Conservation (phyloP, 2,888 invertebrate genomes). For the Diaphora mendica region DNA sequence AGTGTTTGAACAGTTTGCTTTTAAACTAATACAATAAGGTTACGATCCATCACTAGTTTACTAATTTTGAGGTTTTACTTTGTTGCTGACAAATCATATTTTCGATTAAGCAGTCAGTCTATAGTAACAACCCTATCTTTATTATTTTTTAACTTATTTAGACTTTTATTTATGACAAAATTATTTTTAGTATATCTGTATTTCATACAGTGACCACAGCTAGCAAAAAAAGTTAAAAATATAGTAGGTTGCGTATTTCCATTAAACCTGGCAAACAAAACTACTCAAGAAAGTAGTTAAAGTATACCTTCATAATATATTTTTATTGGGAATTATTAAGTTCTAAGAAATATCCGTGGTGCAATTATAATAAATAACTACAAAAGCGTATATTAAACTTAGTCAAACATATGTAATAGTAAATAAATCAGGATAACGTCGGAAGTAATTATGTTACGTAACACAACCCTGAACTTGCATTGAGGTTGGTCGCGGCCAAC, state of each 20-base stretch:
- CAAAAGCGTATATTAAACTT: not conserved
- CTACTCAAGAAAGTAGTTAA: not conserved
- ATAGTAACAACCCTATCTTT: not conserved
- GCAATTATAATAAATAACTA: not conserved
- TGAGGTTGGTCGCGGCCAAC: conserved; percentile 72
- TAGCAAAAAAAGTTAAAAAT: not conserved
- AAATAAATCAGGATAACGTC: conserved; percentile 62
- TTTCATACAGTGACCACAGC: not conserved
- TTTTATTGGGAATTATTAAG: too few relatives aligned
- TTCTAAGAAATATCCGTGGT: not conserved
- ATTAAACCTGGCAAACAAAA: not conserved
- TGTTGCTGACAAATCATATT: not conserved
- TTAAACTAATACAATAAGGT: not conserved
- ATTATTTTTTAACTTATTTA: too few relatives aligned
- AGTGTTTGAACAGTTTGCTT: not conserved
- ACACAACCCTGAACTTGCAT: conserved; percentile 69
- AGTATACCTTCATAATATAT: not conserved
- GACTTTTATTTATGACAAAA: too few relatives aligned
- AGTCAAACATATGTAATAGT: conserved; percentile 37
- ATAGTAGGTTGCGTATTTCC: not conserved
- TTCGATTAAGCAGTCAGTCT: not conserved
- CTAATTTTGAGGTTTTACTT: not conserved
- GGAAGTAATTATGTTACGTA: conserved; percentile 73
- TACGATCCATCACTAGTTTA: not conserved
- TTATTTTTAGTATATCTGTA: not conserved